A percentile compares a stretch with the other conserved stretches of the same genome.
Evolutionary conservation across 1,140 invertebrate species (phyloP).

Genomic region (Ridgeia piscesae): DNA sequence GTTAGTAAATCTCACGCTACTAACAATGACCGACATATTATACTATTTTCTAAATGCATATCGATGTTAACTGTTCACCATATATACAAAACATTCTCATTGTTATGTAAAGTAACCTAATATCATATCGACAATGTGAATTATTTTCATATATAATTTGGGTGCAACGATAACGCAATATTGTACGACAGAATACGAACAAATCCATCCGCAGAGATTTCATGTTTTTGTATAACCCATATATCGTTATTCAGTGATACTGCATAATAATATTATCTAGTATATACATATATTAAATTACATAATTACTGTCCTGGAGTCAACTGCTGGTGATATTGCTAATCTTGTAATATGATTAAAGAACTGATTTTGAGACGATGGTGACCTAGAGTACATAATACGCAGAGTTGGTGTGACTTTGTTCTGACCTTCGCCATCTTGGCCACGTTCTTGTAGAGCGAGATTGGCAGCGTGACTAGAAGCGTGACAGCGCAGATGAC

Average conservation of each 20-base stretch:
- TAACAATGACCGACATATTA: too few species aligned
- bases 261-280: neutral
- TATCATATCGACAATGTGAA: neutral
- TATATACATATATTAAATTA: neutral
- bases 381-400: neutral
- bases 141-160: neutral
- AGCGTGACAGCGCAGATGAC: conserved; percentile 77
- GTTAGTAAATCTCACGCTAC: too few species aligned
- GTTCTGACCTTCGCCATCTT: conserved; percentile 69
- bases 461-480: conserved; percentile 77
- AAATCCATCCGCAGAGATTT: too few species aligned
- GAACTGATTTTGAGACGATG: neutral
- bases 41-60: too few species aligned
- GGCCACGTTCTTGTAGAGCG: conserved; percentile 78
- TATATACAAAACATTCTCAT: neutral
- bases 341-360: neutral
- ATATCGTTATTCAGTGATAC: too few species aligned
- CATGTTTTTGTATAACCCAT: too few species aligned
- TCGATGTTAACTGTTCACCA: neutral
- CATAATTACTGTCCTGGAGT: neutral
- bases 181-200: neutral
- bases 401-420: neutral
- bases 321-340: neutral
- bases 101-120: neutral
- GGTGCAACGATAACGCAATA: neutral